A percentile compares a stretch with the other conserved stretches of the same genome.
These are phyloP conservation scores for Galagoides demidoff DNA, from an alignment of 2,797 vertebrate genomes.

Conservation along the genomic window DNA sequence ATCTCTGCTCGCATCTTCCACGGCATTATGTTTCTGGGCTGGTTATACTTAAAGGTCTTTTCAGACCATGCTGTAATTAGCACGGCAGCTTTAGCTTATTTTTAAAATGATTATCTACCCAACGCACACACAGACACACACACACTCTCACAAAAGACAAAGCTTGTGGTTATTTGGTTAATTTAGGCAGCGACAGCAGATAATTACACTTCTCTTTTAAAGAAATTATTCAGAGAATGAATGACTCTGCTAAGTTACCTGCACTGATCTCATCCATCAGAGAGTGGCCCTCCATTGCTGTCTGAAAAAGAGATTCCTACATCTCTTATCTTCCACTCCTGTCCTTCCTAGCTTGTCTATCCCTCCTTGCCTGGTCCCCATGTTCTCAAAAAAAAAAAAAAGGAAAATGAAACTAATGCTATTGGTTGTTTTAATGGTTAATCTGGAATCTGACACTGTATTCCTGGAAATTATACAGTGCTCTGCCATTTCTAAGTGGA, in stretches of 20 bases:
- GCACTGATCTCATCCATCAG: background rate
- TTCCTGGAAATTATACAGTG: background rate
- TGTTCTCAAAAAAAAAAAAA: background rate
- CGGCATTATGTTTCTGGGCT: conserved; percentile 38
- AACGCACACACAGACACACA: background rate
- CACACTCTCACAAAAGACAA: conserved; percentile 26
- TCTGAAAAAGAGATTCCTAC: background rate
- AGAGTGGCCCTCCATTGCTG: background rate
- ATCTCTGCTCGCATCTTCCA: conserved; percentile 36
- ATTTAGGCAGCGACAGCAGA: conserved; percentile 50
- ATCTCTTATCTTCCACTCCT: background rate
- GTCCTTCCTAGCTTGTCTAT: background rate
- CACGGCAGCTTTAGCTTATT: conserved; percentile 51
- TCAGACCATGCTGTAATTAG: conserved; percentile 62
- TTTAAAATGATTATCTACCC: conserved; percentile 57
- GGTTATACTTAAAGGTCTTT: conserved; percentile 59
- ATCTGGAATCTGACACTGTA: background rate
- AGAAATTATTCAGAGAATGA: conserved; percentile 44
- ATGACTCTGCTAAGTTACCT: background rate
- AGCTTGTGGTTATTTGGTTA: conserved; percentile 66
- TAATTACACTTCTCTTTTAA: conserved; percentile 54
- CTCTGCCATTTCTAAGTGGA: background rate
- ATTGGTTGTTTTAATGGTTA: background rate
- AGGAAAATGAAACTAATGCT: background rate
- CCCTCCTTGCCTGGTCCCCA: background rate